A percentile compares a stretch with the other conserved stretches of the same genome.
Evolutionary conservation across 2,797 vertebrate genomes (phyloP).

Genomic region (Pseudocheirus occidentalis): DNA sequence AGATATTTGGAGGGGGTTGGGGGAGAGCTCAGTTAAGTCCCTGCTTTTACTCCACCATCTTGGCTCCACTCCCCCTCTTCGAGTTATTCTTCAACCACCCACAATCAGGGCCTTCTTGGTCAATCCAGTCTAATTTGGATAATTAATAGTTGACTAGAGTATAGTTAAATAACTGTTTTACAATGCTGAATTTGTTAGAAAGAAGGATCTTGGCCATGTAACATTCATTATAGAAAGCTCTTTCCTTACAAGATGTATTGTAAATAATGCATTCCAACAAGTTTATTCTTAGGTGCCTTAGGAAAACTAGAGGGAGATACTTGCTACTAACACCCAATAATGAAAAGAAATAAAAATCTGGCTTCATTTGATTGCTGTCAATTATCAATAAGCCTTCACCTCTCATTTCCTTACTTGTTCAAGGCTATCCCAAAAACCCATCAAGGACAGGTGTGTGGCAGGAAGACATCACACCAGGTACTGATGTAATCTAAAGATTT

Average conservation of each 20-base stretch:
- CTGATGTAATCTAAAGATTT: not conserved
- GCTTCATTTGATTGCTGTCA: not conserved
- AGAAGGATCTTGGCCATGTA: not conserved
- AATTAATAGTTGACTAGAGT: not conserved
- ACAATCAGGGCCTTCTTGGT: not conserved
- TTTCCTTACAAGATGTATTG: not conserved
- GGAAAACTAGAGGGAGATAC: not conserved
- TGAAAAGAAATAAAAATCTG: not conserved
- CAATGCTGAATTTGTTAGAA: not conserved
- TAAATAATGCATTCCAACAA: not conserved
- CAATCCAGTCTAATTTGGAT: not conserved
- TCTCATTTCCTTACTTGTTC: not conserved
- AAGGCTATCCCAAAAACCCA: not conserved
- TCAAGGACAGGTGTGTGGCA: not conserved
- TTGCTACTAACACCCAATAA: not conserved
- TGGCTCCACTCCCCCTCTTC: not conserved
- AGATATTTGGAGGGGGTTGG: no score
- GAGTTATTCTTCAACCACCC: not conserved
- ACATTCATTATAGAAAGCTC: not conserved
- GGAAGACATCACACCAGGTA: not conserved
- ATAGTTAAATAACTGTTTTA: not conserved
- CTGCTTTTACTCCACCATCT: no score
- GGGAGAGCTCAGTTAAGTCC: no score
- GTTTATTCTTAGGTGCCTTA: not conserved
- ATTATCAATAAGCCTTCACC: not conserved